Evolutionary conservation across 92 coral and sea anemone species (phyloP).

Genomic region (Phenganax subtilis): DNA sequence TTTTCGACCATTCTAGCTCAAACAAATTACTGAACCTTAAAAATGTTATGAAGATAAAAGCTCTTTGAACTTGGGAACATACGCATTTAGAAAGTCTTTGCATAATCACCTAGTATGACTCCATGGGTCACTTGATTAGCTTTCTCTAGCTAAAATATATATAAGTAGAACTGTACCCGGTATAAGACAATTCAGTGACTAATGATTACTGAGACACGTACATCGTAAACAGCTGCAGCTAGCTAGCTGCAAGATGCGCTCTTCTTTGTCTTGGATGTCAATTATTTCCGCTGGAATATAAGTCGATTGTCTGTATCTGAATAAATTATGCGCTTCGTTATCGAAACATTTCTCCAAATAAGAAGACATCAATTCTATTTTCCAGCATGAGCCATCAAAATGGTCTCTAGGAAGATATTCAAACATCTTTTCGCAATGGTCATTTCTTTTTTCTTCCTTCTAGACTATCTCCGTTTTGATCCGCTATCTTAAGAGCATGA

Average conservation of each 20-base stretch:
- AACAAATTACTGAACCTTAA: conserved; percentile 14
- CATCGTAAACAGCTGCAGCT: background rate
- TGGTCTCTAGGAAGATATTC: background rate
- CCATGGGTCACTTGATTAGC: conserved; percentile 23
- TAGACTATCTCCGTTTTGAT: conserved; percentile 33
- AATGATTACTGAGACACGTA: conserved; percentile 2
- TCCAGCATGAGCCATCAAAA: background rate
- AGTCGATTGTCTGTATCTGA: conserved; percentile 16
- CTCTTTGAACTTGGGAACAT: conserved; percentile 5
- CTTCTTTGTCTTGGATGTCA: conserved; percentile 11
- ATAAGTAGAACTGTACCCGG: conserved; percentile 63
- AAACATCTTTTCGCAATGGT: background rate
- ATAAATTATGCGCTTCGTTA: conserved; percentile 19
- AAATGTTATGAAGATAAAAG: background rate
- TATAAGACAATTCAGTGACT: conserved; percentile 14
- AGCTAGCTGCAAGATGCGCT: background rate
- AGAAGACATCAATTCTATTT: background rate
- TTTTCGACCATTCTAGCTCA: background rate
- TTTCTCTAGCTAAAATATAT: background rate
- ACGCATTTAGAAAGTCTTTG: background rate
- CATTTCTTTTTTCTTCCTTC: conserved; percentile 50
- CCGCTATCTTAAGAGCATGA: conserved; percentile 71
- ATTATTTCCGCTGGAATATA: conserved; percentile 28
- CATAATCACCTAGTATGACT: conserved; percentile 13
- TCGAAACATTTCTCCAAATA: conserved; percentile 8